Evolutionary conservation across 2,888 invertebrate species (phyloP), one percentile per base, ranked within the genome.

Genomic region (Lathronympha strigana): DNA sequence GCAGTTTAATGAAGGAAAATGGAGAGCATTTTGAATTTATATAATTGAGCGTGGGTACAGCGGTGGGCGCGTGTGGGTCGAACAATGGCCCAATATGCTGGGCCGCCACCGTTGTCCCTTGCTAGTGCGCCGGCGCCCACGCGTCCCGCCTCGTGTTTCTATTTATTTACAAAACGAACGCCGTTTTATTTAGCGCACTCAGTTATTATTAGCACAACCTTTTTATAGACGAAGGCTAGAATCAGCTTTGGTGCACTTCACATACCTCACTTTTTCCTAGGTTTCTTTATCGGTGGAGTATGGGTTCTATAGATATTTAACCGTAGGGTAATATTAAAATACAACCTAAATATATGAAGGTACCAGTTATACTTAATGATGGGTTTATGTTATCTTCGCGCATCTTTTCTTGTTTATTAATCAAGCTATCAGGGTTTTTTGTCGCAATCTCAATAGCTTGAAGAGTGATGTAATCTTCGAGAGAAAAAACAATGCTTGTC

Each of bases 131-230:
- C 70, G 61, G 69, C 74, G 68, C 80, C 75, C 71, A 77, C 78
- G 76, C 75, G 53, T 6, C 28, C 69, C 67, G 38, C 69, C 66
- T 68, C 69, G 72, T 72, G 76, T 75, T 74, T 81, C 79, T 85
- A 83, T 86, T 83, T 84, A 83, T 82, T 82, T 81, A 81, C 82
- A 75, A 77, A 83, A 80, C 75, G 75, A 75, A 75, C 78, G 71
- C 78, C 73, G 74, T 76, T 78, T 76, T 53, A 45, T 79, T 69
- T 74, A 76, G 73, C 76, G 76, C 76, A 76, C 76, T 71, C 70
- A 33, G 69, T 78, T 87, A 85, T 81, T 79, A 77, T 76, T 83
- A 84, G 81, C 76, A 72, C 76, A 78, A 80, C 78, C 80, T 84
- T 84, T 84, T 82, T 84, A 81, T 82, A 82, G 81, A 79, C 73